Evolutionary conservation across 2,888 invertebrate species (phyloP), one percentile per base, ranked within the genome.

Genomic region (Heliothis peltigera): DNA sequence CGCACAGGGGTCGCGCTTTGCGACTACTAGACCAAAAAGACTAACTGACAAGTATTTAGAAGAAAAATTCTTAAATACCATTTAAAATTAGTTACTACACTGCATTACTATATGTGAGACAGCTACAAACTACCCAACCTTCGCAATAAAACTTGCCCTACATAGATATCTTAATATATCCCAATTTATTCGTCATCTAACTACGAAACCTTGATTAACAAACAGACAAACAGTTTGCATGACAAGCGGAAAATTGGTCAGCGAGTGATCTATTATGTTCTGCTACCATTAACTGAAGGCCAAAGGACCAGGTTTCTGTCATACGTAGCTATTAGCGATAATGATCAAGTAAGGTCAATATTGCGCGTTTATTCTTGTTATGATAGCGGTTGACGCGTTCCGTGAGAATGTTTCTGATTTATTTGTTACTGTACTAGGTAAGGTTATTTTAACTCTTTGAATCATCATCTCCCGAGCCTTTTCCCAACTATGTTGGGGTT

Each of bases 291-390:
- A 68, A 10, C 21, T 39, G 52, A 79, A 79, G 79, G 79, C 65
- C 65, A 46, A 17, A 49, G 53, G 22, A 52, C 56, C 77, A 66
- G 74, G 71, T 75, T 79, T 68, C 77, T 84, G 85, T 85, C 85
- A 84, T 78, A 72, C 44, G 35, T 49, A 67, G 63, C 80, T 73
- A 82, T 84, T 82, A 84, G 19, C 72, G 81, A 79, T 84, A 84
- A 85, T 79, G 71, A 79, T 76, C 77, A 64, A 73, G 58, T 81
- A 79, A 82, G 81, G 78, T 75, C 77, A 69, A 76, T 80, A 80
- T 73, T 78, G 70, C 81, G 62, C 77, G 70, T 76, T 77, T 51
- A 80, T 80, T 82, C 75, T 72, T 65, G 64, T 62, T 73, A 61
- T 73, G 15, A 18, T 19, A 8, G 12, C 21, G 42, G 60, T 44